Evolutionary conservation across 2,888 invertebrate species (phyloP).

Genomic region (Eupithecia vulgata): DNA sequence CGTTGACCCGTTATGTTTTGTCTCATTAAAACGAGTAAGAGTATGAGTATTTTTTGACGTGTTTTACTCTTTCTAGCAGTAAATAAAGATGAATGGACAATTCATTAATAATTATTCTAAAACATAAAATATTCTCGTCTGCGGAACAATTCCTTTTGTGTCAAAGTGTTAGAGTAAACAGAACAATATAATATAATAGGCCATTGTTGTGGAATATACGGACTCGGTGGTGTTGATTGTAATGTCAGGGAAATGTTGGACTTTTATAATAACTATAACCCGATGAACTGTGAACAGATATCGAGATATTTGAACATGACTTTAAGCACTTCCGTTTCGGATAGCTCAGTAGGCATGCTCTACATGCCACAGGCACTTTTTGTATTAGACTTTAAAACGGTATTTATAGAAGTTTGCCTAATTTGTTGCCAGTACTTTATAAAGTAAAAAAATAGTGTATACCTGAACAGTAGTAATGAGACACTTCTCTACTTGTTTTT

Average conservation of each 20-base stretch:
- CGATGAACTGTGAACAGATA: neutral
- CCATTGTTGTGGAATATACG: neutral
- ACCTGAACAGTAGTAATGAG: no score
- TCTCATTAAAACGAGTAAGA: neutral
- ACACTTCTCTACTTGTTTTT: no score
- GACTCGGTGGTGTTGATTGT: neutral
- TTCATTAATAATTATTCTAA: neutral
- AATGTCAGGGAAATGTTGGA: neutral
- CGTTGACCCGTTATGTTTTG: neutral
- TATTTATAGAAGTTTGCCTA: neutral
- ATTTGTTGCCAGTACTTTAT: no score
- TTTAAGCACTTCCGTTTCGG: neutral
- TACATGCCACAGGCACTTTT: neutral
- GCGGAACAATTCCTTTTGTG: constrained; percentile 17
- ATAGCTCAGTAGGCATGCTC: neutral
- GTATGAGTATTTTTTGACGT: neutral
- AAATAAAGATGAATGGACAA: constrained; percentile 4
- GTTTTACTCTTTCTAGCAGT: neutral
- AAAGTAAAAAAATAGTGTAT: no score
- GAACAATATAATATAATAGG: constrained; percentile 13
- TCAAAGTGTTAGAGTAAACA: constrained; percentile 12
- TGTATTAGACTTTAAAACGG: neutral
- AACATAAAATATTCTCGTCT: neutral
- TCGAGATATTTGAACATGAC: neutral
- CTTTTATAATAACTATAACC: neutral